phyloP scores from a whole-genome alignment of 2,888 invertebrate species.

The Pandemis corylana region DNA sequence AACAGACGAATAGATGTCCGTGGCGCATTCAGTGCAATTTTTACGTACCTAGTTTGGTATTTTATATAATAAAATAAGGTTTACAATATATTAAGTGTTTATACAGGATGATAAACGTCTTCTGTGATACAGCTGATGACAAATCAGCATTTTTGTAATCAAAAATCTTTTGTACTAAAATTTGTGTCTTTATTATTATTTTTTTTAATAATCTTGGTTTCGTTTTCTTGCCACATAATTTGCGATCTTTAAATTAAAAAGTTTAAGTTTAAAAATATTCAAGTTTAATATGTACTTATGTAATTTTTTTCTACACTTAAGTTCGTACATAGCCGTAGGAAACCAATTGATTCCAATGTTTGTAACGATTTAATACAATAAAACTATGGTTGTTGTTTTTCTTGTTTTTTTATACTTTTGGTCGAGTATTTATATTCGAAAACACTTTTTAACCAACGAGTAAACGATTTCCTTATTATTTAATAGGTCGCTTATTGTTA shows the following conservation, averaged over 20 bases:
- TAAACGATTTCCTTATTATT: too few species aligned
- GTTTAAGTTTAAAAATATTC: not conserved
- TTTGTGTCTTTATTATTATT: slow-evolving; percentile 5
- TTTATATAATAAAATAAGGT: slow-evolving; percentile 11
- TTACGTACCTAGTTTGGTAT: slow-evolving; percentile 16
- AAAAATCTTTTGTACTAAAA: not conserved
- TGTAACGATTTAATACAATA: slow-evolving; percentile 28
- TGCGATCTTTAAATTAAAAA: not conserved
- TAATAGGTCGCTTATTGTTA: too few species aligned
- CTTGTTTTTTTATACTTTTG: slow-evolving; percentile 3
- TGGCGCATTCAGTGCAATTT: slow-evolving; percentile 20
- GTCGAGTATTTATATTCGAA: too few species aligned
- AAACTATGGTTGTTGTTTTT: slow-evolving; percentile 33
- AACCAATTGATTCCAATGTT: slow-evolving; percentile 33
- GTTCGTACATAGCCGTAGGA: slow-evolving; percentile 24
- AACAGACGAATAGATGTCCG: not conserved
- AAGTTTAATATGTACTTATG: not conserved
- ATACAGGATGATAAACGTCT: slow-evolving; percentile 22
- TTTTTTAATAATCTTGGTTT: not conserved
- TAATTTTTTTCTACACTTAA: not conserved
- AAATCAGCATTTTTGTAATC: not conserved
- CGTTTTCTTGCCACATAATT: not conserved
- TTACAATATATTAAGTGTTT: slow-evolving; percentile 13
- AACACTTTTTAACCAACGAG: too few species aligned
- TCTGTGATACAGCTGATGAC: slow-evolving; percentile 29